Evolutionary conservation across 2,113 vertebrate species (phyloP), one percentile per base, ranked within the genome.

Genomic region (Charadrius vociferus): DNA sequence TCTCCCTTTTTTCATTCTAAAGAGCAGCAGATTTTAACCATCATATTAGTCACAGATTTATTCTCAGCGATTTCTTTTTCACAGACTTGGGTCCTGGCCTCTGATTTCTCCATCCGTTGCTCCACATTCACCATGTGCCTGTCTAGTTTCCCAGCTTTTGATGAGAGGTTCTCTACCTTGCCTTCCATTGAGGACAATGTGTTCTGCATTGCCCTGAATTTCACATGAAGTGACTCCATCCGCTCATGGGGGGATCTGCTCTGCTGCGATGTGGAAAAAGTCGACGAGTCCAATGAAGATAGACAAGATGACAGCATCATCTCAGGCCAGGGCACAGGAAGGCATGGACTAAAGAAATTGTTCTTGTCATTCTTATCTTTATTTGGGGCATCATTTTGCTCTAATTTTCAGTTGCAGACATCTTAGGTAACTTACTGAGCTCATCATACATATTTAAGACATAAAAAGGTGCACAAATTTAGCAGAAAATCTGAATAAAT

Each of bases 11-110:
- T 98, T 98, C 97, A 90, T 97, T 98, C 98, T 98, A 96, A 97
- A 98, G 97, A 98, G 95, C 97, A 97, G 95, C 96, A 97, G 93
- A 96, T 98, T 96, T 97, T 86, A 97, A 98, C 95, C 88, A 92
- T 95, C 97, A 82, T 97, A 53, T 96, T 96, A 98, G 98, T 98
- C 96, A 98, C 98, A 98, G 98, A 98, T 98, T 98, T 98, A 98
- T 98, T 98, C 98, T 98, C 98, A 98, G 98, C 97, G 97, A 98
- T 98, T 98, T 98, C 98, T 98, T 98, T 98, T 98, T 98, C 98
- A 98, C 98, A 98, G 98, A 98, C 98, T 97, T 98, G 98, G 97
- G 97, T 98, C 98, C 98, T 97, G 98, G 97, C 98, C 98, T 98
- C 98, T 98, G 98, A 98, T 98, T 97, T 98, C 98, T 98, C 97